phyloP scores from a whole-genome alignment of 2,888 invertebrate species.

The Omphaloscelis lunosa region DNA sequence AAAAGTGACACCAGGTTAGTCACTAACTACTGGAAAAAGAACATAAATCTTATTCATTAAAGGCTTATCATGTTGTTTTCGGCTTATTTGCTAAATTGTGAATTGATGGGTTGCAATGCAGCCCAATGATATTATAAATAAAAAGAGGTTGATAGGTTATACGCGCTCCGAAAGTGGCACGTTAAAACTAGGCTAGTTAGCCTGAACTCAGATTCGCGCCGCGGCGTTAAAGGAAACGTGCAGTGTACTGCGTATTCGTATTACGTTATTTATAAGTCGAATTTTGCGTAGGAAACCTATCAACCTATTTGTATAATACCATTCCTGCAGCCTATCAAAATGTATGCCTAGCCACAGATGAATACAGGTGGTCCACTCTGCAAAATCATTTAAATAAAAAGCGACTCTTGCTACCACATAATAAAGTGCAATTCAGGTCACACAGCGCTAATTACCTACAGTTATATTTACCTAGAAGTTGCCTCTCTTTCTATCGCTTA shows the following conservation, averaged over 20 bases:
- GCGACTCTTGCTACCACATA: too few relatives aligned
- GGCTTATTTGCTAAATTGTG: neutral
- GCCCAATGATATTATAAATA: neutral
- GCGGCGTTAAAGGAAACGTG: neutral
- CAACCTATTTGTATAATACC: neutral
- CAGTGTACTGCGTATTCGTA: neutral
- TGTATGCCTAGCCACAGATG: neutral
- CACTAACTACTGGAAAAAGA: neutral
- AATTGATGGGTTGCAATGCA: slow-evolving; percentile 2
- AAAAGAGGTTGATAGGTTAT: neutral
- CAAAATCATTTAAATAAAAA: too few relatives aligned
- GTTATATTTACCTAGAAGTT: too few relatives aligned
- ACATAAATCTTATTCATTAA: neutral
- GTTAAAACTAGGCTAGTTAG: neutral
- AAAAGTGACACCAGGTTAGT: too few relatives aligned
- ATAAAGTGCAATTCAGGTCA: too few relatives aligned
- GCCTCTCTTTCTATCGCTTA: too few relatives aligned
- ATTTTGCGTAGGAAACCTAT: neutral
- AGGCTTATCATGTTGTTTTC: neutral
- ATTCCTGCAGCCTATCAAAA: neutral
- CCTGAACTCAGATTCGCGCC: neutral
- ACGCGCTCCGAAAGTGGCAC: neutral
- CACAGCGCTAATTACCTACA: too few relatives aligned
- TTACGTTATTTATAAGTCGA: neutral
- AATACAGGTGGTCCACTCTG: too few relatives aligned